Conservation (phyloP, 2,797 vertebrate genomes). For the Spea hammondii region DNA sequence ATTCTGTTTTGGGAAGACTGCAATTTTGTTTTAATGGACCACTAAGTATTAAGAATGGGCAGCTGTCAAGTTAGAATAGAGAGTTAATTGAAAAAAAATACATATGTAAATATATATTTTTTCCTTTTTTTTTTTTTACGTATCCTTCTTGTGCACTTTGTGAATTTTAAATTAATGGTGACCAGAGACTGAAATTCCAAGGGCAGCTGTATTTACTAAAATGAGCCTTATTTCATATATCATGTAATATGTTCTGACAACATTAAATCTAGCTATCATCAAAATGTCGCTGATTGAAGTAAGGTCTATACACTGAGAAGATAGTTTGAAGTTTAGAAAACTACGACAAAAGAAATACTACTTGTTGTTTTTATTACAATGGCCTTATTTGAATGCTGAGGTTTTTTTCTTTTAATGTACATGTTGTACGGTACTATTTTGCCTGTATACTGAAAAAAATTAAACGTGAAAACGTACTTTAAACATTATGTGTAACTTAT, state of each 20-base stretch:
- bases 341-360: constrained; percentile 66
- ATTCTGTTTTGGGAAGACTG: constrained; percentile 60
- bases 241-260: constrained; percentile 58
- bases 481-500: constrained; percentile 92
- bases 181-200: constrained; percentile 67
- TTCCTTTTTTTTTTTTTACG: constrained; percentile 66
- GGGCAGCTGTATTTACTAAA: constrained; percentile 74
- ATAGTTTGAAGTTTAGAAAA: constrained; percentile 56
- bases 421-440: constrained; percentile 97
- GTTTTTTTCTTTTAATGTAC: constrained; percentile 79
- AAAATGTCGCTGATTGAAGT: constrained; percentile 62
- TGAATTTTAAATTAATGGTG: constrained; percentile 75
- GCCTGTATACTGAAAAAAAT: constrained; percentile 85
- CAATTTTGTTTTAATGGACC: constrained; percentile 72
- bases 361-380: constrained; percentile 71
- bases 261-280: constrained; percentile 55
- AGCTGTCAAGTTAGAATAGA: constrained; percentile 74
- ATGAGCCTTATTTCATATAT: constrained; percentile 68
- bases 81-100: constrained; percentile 54
- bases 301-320: constrained; percentile 63
- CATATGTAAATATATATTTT: constrained; percentile 28
- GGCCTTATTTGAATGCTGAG: constrained; percentile 79
- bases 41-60: constrained; percentile 82
- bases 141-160: constrained; percentile 79
- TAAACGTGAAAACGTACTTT: constrained; percentile 77